Evolutionary conservation across 2,888 invertebrate genomes (phyloP), one percentile per base, ranked within the genome.

Genomic region (Piscicola geometra): DNA sequence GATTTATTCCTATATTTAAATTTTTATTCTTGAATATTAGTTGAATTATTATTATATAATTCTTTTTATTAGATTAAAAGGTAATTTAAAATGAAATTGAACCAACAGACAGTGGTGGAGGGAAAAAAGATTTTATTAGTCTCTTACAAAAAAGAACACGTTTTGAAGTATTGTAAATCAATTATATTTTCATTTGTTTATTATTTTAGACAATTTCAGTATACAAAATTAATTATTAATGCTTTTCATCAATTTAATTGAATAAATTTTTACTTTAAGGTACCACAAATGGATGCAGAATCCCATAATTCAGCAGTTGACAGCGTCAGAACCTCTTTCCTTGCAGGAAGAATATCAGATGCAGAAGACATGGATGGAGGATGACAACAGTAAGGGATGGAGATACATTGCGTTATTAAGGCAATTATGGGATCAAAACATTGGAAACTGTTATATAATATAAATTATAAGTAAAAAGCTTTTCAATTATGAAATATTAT

Each of bases 251-350:
- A 47, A 47, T 15, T 47, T 47, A 47, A 47, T 47, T 9, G 12
- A 9, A 47, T 25, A 25, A 25, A 5, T 56, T 56, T 56, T 25
- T 18, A 21, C 60, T 36, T 36, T 35, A 69, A 71, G 93, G 82
- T 97, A 98, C 85, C 94, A 97, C 84, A 85, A 88, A 78, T 98
- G 97, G 97, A 97, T 97, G 97, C 89, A 91, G 83, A 91, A 90
- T 66, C 88, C 89, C 80, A 92, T 93, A 84, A 87, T 97, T 28
- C 92, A 91, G 82, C 86, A 89, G 80, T 86, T 93, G 69, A 98
- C 97, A 12, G 94, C 92, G 5, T 97, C 97, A 0, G 93, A 95
- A 83, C 91, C 92, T 1, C 86, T 98, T 67, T 89, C 90, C 0
- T 84, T 96, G 64, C 89, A 91, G 74, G 90, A 95, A 84, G 98